Conservation (phyloP, 1,140 invertebrate species). For the Chymomyza costata region DNA sequence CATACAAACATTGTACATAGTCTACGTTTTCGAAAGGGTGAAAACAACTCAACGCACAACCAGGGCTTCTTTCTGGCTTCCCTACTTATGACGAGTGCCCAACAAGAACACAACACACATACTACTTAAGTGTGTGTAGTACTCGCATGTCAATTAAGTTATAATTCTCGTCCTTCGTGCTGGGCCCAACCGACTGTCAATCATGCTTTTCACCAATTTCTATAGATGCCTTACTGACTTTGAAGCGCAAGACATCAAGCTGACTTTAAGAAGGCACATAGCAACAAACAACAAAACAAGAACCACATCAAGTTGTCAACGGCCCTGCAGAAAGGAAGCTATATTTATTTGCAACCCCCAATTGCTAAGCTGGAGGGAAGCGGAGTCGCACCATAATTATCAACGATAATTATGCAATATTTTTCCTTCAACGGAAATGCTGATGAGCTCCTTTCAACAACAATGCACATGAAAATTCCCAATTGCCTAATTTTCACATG, state of each 20-base stretch:
- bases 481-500: slow-evolving; percentile 67
- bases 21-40: slow-evolving; percentile 36
- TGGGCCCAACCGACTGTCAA: slow-evolving; percentile 57
- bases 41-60: slow-evolving; percentile 17
- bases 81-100: too few species aligned
- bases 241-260: slow-evolving; percentile 29
- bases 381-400: slow-evolving; percentile 45
- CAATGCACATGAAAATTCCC: slow-evolving; percentile 26
- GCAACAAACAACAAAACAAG: slow-evolving; percentile 23
- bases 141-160: slow-evolving; percentile 65
- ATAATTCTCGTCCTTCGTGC: slow-evolving; percentile 67
- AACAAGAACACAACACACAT: too few species aligned
- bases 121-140: slow-evolving; percentile 29
- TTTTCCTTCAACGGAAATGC: slow-evolving; percentile 15
- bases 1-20: slow-evolving; percentile 46
- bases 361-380: background rate
- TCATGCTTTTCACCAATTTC: slow-evolving; percentile 48
- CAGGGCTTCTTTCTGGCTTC: slow-evolving; percentile 20
- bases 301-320: slow-evolving; percentile 58
- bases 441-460: slow-evolving; percentile 14
- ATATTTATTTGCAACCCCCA: slow-evolving; percentile 54
- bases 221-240: slow-evolving; percentile 59
- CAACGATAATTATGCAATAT: slow-evolving; percentile 69
- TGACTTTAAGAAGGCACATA: slow-evolving; percentile 64
- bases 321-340: slow-evolving; percentile 23